Base-by-base conservation (phyloP, 2,888 invertebrate genomes). In the Netelia fuscicornis region DNA sequence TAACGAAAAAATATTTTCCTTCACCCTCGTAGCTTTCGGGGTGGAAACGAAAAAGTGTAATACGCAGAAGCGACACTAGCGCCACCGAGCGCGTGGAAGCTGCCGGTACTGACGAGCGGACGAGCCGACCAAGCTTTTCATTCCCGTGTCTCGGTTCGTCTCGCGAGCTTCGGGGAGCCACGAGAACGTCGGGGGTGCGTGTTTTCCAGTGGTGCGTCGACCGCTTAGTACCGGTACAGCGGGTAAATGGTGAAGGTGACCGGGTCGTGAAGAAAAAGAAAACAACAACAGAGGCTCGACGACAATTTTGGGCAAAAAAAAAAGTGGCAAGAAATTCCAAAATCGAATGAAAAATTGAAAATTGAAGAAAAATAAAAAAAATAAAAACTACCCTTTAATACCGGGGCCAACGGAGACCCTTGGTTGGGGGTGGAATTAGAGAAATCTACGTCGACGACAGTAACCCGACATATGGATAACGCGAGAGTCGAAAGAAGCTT, bases 61-160 rank as follows among this genome's bases (percentile, higher is more conserved):
- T 86, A 88, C 89, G 88, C 88, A 87, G 87, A 89, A 92, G 91
- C 92, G 91, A 91, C 91, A 89, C 90, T 90, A 89, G 89, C 89
- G 90, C 89, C 75, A 71, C 42, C 60, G 70, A 76, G 87, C 81
- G 86, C 87, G 90, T 92, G 90, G 92, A 88, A 91, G 88, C 90
- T 90, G 90, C 90, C 89, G 87, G 86, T 89, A 90, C 90, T 91
- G 87, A 87, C 90, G 90, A 88, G 90, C 90, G 81, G 80, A 89
- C 88, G 88, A 88, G 90, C 89, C 89, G 74, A 88, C 88, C 80
- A 86, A 90, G 89, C 90, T 89, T 89, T 91, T 89, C 91, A 92
- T 92, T 92, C 91, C 90, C 86, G 90, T 90, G 87, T 90, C 90
- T 90, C 92, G 92, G 92, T 92, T 89, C 90, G 91, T 91, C 90